phyloP scores from a whole-genome alignment of 2,797 vertebrate species.

The Loriculus beryllinus region DNA sequence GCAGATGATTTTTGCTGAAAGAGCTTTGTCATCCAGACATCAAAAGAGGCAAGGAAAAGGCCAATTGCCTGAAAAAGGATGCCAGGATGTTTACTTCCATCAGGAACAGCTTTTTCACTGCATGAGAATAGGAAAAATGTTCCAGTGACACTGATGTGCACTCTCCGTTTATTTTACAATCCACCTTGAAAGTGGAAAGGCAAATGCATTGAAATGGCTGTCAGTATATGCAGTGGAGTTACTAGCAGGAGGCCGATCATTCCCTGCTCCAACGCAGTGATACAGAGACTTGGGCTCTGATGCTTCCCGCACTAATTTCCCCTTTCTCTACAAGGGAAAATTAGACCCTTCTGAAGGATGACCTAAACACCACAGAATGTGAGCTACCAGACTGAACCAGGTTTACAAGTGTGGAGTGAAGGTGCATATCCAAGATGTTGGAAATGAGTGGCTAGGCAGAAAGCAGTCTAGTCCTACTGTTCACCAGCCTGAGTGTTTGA shows the following conservation, averaged over 20 bases:
- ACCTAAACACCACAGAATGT: neutral
- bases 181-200: neutral
- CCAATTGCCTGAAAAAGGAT: neutral
- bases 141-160: neutral
- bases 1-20: conserved; percentile 38
- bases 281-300: neutral
- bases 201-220: neutral
- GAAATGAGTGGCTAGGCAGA: neutral
- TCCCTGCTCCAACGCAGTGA: neutral
- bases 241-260: neutral
- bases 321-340: neutral
- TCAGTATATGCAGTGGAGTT: neutral
- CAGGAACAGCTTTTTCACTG: conserved; percentile 33
- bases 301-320: neutral
- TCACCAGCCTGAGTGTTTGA: neutral
- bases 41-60: conserved; percentile 36
- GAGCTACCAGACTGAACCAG: neutral
- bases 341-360: neutral
- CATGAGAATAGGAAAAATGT: conserved; percentile 2
- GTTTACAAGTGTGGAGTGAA: neutral
- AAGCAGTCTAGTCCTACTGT: neutral
- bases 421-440: neutral
- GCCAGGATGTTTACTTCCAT: conserved; percentile 48
- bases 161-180: conserved; percentile 14
- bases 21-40: conserved; percentile 38